phyloP scores from a whole-genome alignment of 2,888 invertebrate species.

The Aplocera efformata region DNA sequence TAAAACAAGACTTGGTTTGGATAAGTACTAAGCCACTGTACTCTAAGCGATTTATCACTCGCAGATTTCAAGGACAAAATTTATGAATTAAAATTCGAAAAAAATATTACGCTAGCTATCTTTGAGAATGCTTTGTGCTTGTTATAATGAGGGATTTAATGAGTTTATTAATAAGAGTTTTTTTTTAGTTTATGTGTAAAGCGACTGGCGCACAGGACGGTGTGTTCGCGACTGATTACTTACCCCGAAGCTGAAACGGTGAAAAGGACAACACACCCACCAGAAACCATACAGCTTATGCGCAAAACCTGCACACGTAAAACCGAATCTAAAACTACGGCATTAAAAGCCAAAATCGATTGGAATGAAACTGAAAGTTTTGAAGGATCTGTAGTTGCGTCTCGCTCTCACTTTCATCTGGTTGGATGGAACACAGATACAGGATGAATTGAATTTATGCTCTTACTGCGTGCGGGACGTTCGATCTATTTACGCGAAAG shows the following conservation, averaged over 20 bases:
- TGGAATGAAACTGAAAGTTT: constrained; percentile 40
- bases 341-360: constrained; percentile 26
- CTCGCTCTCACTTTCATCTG: constrained; percentile 66
- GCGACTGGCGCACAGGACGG: constrained; percentile 69
- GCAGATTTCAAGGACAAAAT: constrained; percentile 27
- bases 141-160: constrained; percentile 30
- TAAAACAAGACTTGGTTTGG: constrained; percentile 28
- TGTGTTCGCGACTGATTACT: constrained; percentile 72
- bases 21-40: constrained; percentile 24
- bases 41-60: constrained; percentile 28
- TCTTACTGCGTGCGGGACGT: constrained; percentile 43
- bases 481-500: constrained; percentile 42
- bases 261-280: constrained; percentile 63
- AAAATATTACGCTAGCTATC: background rate
- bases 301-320: constrained; percentile 27
- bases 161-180: constrained; percentile 32
- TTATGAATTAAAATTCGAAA: background rate
- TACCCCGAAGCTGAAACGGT: constrained; percentile 61
- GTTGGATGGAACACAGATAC: constrained; percentile 69
- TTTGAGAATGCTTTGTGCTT: constrained; percentile 16
- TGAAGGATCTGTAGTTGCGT: constrained; percentile 63
- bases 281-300: constrained; percentile 41
- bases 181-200: constrained; percentile 30
- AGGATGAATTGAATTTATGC: constrained; percentile 74
- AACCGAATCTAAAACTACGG: constrained; percentile 17